phyloP scores from a whole-genome alignment of 2,888 invertebrate genomes.

The Asteroscopus sphinx region DNA sequence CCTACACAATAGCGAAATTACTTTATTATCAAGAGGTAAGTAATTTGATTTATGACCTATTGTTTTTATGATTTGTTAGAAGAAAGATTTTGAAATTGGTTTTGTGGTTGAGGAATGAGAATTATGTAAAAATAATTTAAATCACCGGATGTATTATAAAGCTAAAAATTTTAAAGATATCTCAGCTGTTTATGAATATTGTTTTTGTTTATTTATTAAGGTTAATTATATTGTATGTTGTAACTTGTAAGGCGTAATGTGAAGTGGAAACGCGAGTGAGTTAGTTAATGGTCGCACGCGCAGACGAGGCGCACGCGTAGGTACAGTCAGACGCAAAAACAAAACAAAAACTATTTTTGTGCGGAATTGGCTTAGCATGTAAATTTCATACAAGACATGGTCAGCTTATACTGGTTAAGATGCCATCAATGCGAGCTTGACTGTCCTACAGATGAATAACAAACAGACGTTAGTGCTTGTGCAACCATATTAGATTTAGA shows the following conservation, averaged over 20 bases:
- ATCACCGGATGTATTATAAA: background rate
- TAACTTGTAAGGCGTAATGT: slow-evolving; percentile 14
- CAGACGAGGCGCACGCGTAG: slow-evolving; percentile 55
- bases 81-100: background rate
- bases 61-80: background rate
- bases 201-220: background rate
- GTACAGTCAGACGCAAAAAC: too few relatives aligned
- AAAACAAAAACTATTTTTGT: too few relatives aligned
- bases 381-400: too few relatives aligned
- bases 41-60: slow-evolving; percentile 9
- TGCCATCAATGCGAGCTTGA: too few relatives aligned
- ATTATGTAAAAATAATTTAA: background rate
- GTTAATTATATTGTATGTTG: too few relatives aligned
- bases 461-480: slow-evolving; percentile 56
- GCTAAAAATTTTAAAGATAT: background rate
- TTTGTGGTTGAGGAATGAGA: background rate
- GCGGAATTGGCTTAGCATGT: too few relatives aligned
- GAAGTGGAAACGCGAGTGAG: slow-evolving; percentile 58
- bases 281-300: slow-evolving; percentile 45
- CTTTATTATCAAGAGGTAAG: too few relatives aligned
- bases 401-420: too few relatives aligned
- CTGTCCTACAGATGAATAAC: slow-evolving; percentile 65
- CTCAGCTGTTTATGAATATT: too few relatives aligned
- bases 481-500: slow-evolving; percentile 40
- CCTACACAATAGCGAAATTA: slow-evolving; percentile 18